Evolutionary conservation across 2,888 invertebrate genomes (phyloP), one percentile per base, ranked within the genome.

Genomic region (Nephrotoma flavescens): DNA sequence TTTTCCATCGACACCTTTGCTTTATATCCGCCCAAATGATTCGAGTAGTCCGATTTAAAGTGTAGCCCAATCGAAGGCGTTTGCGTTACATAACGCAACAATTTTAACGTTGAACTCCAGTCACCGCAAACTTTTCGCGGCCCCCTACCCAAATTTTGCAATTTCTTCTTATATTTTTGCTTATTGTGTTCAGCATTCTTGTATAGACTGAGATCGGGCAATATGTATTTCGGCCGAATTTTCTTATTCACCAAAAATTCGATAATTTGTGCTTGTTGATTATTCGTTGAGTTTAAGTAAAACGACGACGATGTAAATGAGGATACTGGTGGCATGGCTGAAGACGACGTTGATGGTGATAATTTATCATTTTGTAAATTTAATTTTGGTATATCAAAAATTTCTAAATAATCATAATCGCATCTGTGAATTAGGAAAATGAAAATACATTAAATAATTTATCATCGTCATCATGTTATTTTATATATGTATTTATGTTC

Each of bases 21-120:
- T 89, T 95, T 94, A 90, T 94, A 96, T 5, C 96, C 96, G 2
- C 94, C 94, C 90, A 93, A 96, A 91, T 95, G 95, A 89, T 95
- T 94, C 0, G 96, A 96, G 89, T 96, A 96, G 91, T 97, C 97
- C 0, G 96, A 94, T 57, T 93, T 93, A 91, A 97, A 96, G 86
- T 94, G 93, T 86, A 97, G 90, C n/a, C 93, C 92, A 87, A 96
- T 91, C 88, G 92, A 92, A 86, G 95, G 94, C 0, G 93, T 93
- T 2, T 91, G 90, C 41, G 95, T 95, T 87, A 94, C 94, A 92
- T 95, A 92, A 44, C 94, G 93, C 86, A 96, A 91, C 41, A 96
- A 92, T 90, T 96, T 97, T 87, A 96, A 92, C 89, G 95, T 95
- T 42, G 94, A 94, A 89, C 95, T 95, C 96, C 96, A 96, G 91